Evolutionary conservation across 2,888 invertebrate genomes (phyloP).

Genomic region (Epirrhoe alternata): DNA sequence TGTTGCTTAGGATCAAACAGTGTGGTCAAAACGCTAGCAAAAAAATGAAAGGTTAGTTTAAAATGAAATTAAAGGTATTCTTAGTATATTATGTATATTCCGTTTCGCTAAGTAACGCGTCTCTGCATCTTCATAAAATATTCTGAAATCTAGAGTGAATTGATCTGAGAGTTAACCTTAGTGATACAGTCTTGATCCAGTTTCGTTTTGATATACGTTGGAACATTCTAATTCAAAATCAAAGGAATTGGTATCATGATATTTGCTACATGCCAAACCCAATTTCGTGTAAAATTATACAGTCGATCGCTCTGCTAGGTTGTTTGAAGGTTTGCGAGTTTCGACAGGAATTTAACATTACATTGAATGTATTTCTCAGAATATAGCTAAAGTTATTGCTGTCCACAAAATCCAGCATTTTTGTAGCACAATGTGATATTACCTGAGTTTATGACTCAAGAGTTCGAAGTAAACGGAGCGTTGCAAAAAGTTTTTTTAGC

Average conservation of each 20-base stretch:
- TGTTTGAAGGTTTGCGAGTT: conserved; percentile 18
- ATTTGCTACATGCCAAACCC: conserved; percentile 1
- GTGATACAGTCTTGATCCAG: too few species aligned
- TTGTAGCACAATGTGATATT: conserved; percentile 34
- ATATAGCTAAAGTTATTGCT: conserved; percentile 9
- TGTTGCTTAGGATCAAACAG: too few species aligned
- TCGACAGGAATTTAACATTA: conserved; percentile 17
- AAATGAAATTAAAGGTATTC: too few species aligned
- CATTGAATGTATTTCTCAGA: conserved; percentile 16
- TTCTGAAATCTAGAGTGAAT: too few species aligned
- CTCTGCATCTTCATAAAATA: too few species aligned
- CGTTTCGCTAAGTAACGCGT: too few species aligned
- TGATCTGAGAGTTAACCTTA: too few species aligned
- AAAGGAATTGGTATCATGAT: neutral
- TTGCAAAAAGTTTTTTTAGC: conserved; percentile 37
- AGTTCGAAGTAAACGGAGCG: conserved; percentile 24
- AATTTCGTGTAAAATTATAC: conserved; percentile 6
- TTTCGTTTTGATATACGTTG: neutral
- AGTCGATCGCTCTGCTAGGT: neutral
- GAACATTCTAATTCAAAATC: neutral
- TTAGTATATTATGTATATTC: too few species aligned
- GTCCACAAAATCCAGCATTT: conserved; percentile 22
- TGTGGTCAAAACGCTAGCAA: too few species aligned
- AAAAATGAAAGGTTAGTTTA: too few species aligned
- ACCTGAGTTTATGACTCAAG: conserved; percentile 42